Conservation (phyloP, 2,888 invertebrate genomes). For the Drosophila nr. fundita region DNA sequence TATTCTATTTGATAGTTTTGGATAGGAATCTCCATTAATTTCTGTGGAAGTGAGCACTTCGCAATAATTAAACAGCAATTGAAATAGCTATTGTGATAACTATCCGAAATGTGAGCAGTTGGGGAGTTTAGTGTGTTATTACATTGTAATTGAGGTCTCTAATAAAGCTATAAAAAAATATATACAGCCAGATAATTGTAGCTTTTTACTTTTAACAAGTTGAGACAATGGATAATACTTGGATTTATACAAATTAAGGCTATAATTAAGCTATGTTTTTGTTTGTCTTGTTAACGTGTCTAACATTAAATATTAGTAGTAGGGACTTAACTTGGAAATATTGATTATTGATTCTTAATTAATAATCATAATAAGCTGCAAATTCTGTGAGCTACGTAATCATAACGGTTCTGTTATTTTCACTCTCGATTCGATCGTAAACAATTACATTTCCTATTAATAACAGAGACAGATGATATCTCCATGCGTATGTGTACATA, state of each 20-base stretch:
- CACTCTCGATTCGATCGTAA: slow-evolving; percentile 4
- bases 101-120: slow-evolving; percentile 12
- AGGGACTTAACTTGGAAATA: not conserved
- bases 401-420: not conserved
- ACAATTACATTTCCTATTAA: slow-evolving; percentile 3
- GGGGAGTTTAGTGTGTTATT: slow-evolving; percentile 17
- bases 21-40: slow-evolving; percentile 4
- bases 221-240: not conserved
- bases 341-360: too few species aligned
- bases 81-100: slow-evolving; percentile 10
- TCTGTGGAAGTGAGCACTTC: not conserved
- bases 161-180: not conserved
- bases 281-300: not conserved
- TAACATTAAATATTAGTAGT: not conserved
- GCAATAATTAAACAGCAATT: slow-evolving; percentile 18
- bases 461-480: slow-evolving; percentile 3
- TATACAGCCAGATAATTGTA: not conserved
- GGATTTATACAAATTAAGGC: not conserved
- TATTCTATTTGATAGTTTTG: slow-evolving; percentile 16
- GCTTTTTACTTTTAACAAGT: not conserved
- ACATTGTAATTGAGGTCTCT: slow-evolving; percentile 20
- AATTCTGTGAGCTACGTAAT: too few species aligned
- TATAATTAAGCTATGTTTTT: not conserved
- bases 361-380: not conserved
- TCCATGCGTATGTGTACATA: not conserved